Conservation (phyloP, 2,113 vertebrate species). For the Microtus oregoni region DNA sequence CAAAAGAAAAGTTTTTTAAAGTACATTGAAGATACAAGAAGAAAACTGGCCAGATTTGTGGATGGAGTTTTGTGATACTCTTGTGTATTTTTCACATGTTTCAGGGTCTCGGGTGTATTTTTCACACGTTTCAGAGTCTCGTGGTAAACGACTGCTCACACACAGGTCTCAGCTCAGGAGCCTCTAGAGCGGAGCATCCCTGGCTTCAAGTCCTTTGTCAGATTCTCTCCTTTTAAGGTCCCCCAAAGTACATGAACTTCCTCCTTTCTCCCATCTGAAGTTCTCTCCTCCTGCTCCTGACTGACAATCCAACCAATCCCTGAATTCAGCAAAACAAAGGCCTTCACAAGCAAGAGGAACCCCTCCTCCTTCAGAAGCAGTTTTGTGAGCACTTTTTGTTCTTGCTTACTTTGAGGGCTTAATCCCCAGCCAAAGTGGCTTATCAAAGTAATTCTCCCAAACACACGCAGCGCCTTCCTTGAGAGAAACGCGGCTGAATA, state of each 20-base stretch:
- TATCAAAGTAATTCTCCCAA: conserved; percentile 80
- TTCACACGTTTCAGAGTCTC: conserved; percentile 33
- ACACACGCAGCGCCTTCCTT: conserved; percentile 56
- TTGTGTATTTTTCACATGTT: conserved; percentile 38
- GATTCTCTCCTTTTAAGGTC: neutral
- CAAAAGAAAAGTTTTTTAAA: conserved; percentile 11
- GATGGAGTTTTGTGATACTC: neutral
- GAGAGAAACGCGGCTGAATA: conserved; percentile 72
- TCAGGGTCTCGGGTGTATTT: neutral
- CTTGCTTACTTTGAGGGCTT: conserved; percentile 67
- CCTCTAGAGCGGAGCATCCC: neutral
- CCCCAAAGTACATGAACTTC: conserved; percentile 35
- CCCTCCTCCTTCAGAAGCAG: neutral
- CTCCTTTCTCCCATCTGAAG: neutral
- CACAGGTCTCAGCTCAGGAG: neutral
- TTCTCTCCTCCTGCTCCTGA: neutral
- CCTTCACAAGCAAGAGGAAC: neutral
- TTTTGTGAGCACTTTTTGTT: conserved; percentile 70
- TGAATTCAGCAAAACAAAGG: conserved; percentile 70
- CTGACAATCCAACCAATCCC: neutral
- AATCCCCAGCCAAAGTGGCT: conserved; percentile 76
- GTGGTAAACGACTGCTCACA: neutral
- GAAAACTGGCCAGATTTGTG: neutral
- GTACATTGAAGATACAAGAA: neutral
- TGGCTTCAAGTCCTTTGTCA: neutral